Percentiles rank a stretch among this genome's conserved stretches.
Evolutionary conservation across 2,797 vertebrate species (phyloP).

Genomic region (Schizothorax lantsangensis): DNA sequence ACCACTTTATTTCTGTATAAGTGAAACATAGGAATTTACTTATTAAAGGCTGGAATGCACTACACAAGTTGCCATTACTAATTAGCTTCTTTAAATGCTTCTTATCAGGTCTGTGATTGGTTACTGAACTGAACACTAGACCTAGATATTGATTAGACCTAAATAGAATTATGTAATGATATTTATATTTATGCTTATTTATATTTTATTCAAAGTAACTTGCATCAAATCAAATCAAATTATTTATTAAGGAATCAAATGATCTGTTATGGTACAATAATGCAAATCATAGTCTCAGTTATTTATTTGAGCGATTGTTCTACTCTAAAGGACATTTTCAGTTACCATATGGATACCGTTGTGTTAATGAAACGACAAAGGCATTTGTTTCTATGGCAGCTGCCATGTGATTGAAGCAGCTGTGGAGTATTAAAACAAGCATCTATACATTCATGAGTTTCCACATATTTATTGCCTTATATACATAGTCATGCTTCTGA

Average conservation of each 20-base stretch:
- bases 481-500: background rate
- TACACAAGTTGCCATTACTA: background rate
- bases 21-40: too few relatives aligned
- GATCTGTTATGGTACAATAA: background rate
- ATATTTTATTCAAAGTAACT: background rate
- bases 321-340: constrained; percentile 8
- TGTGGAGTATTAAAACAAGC: constrained; percentile 11
- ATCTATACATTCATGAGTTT: constrained; percentile 32
- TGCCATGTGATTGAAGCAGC: constrained; percentile 12
- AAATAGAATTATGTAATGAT: background rate
- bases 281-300: background rate
- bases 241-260: background rate
- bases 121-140: background rate
- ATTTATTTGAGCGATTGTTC: background rate
- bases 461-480: constrained; percentile 1
- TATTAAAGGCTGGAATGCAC: background rate
- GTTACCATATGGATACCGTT: background rate
- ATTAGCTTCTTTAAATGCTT: background rate
- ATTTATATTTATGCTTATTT: background rate
- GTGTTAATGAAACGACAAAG: background rate
- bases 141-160: background rate
- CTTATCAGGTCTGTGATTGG: background rate
- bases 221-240: background rate
- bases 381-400: constrained; percentile 4
- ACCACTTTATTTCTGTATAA: background rate